Evolutionary conservation across 2,888 invertebrate species (phyloP).

Genomic region (Rhingia campestris): DNA sequence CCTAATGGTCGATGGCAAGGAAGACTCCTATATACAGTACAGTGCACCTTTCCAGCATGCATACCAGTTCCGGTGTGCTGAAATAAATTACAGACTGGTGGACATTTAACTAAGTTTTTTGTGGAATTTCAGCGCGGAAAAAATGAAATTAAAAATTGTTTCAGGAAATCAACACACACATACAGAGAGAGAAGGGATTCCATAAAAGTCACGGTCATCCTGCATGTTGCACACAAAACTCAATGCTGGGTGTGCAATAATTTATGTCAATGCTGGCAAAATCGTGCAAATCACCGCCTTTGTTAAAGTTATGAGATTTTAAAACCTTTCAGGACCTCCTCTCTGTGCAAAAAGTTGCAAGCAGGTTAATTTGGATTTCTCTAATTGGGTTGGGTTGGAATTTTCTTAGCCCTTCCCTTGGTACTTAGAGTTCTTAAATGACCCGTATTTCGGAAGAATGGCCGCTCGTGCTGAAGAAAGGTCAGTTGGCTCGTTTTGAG

Average conservation of each 20-base stretch:
- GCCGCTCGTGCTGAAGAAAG: slow-evolving; percentile 59
- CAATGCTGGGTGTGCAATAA: slow-evolving; percentile 39
- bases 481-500: slow-evolving; percentile 67
- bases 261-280: slow-evolving; percentile 65
- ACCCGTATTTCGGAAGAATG: slow-evolving; percentile 42
- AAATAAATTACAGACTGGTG: slow-evolving; percentile 58
- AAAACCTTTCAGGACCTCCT: slow-evolving; percentile 8
- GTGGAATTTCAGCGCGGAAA: slow-evolving; percentile 19
- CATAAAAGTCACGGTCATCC: slow-evolving; percentile 64
- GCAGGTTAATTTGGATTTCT: slow-evolving; percentile 13
- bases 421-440: slow-evolving; percentile 19
- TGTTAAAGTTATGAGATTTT: slow-evolving; percentile 34
- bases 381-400: background rate
- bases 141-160: slow-evolving; percentile 36
- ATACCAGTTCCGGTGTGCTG: slow-evolving; percentile 44
- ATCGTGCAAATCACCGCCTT: slow-evolving; percentile 42
- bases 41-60: slow-evolving; percentile 37
- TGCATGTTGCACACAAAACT: slow-evolving; percentile 49
- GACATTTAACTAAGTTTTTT: slow-evolving; percentile 48
- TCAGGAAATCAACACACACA: slow-evolving; percentile 30
- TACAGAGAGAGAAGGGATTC: slow-evolving; percentile 30
- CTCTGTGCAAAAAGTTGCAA: background rate
- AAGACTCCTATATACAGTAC: slow-evolving; percentile 1
- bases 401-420: slow-evolving; percentile 2
- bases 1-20: slow-evolving; percentile 31